Conservation (phyloP, 2,113 vertebrate species). For the Amphiprion ocellaris region DNA sequence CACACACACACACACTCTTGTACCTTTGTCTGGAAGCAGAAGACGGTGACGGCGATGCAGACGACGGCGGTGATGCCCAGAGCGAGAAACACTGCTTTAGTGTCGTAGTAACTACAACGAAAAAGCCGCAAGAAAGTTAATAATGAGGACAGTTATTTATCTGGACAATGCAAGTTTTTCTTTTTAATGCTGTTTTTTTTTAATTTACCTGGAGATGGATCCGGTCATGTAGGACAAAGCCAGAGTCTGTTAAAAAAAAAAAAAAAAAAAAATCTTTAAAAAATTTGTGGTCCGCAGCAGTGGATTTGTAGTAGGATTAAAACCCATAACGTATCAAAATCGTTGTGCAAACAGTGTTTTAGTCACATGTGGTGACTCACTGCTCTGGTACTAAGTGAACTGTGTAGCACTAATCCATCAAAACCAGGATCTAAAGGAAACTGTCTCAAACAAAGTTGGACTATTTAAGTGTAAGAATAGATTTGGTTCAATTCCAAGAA, state of each 20-base stretch:
- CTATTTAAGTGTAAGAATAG: neutral
- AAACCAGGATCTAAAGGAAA: no score
- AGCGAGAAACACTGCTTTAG: constrained; percentile 90
- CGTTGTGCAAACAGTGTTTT: constrained; percentile 12
- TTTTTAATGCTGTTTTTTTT: no score
- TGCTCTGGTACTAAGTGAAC: neutral
- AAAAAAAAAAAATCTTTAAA: no score
- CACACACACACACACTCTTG: neutral
- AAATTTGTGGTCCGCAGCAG: no score
- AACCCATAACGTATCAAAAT: neutral
- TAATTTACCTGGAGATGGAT: constrained; percentile 89
- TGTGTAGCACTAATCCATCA: no score
- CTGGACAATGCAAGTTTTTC: no score
- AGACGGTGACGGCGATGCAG: constrained; percentile 92
- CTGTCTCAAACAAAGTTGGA: no score
- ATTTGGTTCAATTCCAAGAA: constrained; percentile 14
- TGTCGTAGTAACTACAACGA: constrained; percentile 85
- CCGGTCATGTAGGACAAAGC: constrained; percentile 96
- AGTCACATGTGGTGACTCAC: constrained; percentile 33
- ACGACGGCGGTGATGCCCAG: constrained; percentile 93
- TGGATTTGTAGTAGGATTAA: no score
- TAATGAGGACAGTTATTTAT: neutral
- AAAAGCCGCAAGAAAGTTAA: constrained; percentile 1
- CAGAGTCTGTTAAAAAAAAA: constrained; percentile 85
- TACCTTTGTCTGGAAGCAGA: constrained; percentile 99